phyloP scores from a whole-genome alignment of 2,888 invertebrate species.

The Hirudinaria manillensis region DNA sequence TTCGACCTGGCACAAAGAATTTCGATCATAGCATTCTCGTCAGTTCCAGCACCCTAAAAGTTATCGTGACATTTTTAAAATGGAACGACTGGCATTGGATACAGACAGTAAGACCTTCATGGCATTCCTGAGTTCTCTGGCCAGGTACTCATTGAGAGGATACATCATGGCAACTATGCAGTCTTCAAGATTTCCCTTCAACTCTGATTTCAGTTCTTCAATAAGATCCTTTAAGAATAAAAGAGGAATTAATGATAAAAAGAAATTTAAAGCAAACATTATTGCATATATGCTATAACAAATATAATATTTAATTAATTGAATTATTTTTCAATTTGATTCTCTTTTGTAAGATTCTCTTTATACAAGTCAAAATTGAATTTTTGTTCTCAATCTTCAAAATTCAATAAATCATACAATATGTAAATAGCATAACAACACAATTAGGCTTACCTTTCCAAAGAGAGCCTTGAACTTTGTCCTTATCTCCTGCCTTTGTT shows the following conservation, averaged over 20 bases:
- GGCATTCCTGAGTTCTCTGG: slow-evolving; percentile 47
- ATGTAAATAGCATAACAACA: too few species aligned
- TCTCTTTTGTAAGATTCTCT: background rate
- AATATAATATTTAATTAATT: too few species aligned
- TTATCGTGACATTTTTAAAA: too few species aligned
- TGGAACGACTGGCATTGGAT: too few species aligned
- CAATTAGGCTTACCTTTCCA: slow-evolving; percentile 69
- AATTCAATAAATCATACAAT: background rate
- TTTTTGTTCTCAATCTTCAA: background rate
- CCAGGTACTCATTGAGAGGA: slow-evolving; percentile 47
- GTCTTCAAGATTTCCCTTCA: slow-evolving; percentile 49
- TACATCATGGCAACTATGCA: slow-evolving; percentile 48
- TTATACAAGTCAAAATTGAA: background rate
- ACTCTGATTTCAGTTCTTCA: slow-evolving; percentile 47
- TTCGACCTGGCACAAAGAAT: slow-evolving; percentile 59
- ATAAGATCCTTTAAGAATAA: slow-evolving; percentile 46
- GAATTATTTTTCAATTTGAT: background rate
- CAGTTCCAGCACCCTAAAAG: slow-evolving; percentile 71
- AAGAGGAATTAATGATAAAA: background rate
- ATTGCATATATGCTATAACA: too few species aligned
- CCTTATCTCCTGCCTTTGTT: slow-evolving; percentile 77
- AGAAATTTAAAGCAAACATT: background rate
- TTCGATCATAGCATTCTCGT: slow-evolving; percentile 77
- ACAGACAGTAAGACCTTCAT: slow-evolving; percentile 42
- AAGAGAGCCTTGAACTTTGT: slow-evolving; percentile 76